Evolutionary conservation across 2,888 invertebrate genomes (phyloP).

Genomic region (Ellobium chinense): DNA sequence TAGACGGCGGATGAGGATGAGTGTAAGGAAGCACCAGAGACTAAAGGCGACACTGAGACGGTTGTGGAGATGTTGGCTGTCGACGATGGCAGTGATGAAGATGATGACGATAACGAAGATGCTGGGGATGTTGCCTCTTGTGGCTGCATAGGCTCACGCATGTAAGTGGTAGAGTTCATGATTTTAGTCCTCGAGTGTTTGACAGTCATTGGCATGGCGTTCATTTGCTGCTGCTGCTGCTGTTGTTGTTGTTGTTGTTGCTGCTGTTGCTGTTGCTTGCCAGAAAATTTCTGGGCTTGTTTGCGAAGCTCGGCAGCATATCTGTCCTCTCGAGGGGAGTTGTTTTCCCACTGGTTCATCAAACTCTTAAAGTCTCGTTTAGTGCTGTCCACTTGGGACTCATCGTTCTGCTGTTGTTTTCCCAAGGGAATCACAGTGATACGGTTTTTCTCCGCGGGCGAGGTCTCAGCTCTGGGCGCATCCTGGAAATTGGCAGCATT

Average conservation of each 20-base stretch:
- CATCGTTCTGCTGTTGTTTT: slow-evolving; percentile 19
- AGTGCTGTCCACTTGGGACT: slow-evolving; percentile 44
- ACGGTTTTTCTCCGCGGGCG: slow-evolving; percentile 27
- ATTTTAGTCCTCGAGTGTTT: slow-evolving; percentile 48
- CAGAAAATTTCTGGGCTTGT: slow-evolving; percentile 76
- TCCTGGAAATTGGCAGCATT: neutral
- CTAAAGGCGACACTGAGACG: neutral
- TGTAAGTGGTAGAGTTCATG: slow-evolving; percentile 63
- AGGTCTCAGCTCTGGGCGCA: neutral
- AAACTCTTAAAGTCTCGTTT: slow-evolving; percentile 52
- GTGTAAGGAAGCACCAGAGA: neutral
- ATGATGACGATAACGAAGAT: slow-evolving; percentile 13
- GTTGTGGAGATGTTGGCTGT: neutral
- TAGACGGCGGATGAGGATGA: neutral
- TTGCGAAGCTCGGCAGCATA: slow-evolving; percentile 68
- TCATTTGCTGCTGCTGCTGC: slow-evolving; percentile 46
- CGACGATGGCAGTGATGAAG: slow-evolving; percentile 19
- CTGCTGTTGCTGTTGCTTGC: slow-evolving; percentile 51
- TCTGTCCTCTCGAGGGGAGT: slow-evolving; percentile 63
- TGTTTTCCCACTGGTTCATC: slow-evolving; percentile 56
- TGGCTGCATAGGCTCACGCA: slow-evolving; percentile 61
- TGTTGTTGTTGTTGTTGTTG: slow-evolving; percentile 43
- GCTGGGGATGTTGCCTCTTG: slow-evolving; percentile 63
- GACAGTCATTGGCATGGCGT: slow-evolving; percentile 48
- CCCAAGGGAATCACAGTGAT: neutral